Conservation (phyloP, 2,888 invertebrate species). For the Resseliella maxima region DNA sequence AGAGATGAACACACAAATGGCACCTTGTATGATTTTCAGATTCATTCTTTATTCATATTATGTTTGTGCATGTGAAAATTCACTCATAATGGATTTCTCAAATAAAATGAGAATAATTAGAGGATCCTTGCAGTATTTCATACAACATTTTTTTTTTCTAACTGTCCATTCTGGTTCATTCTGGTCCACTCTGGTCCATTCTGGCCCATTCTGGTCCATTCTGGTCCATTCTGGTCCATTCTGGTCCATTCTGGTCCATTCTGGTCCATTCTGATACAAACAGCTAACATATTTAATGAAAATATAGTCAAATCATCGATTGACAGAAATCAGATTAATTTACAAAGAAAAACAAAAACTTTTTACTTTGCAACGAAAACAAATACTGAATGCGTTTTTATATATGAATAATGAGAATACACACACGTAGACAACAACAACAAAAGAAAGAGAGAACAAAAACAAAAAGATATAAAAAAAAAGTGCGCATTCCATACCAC, state of each 20-base stretch:
- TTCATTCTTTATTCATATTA: too few relatives aligned
- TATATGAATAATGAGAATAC: background rate
- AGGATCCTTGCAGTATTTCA: background rate
- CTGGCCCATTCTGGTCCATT: too few relatives aligned
- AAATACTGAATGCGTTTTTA: background rate
- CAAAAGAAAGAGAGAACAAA: background rate
- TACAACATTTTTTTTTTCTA: background rate
- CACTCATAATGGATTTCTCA: background rate
- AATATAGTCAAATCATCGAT: background rate
- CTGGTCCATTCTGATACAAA: background rate
- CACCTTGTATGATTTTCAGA: too few relatives aligned
- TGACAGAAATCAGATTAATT: too few relatives aligned
- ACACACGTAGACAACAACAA: too few relatives aligned
- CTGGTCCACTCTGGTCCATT: too few relatives aligned
- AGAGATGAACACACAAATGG: background rate
- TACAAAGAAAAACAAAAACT: background rate
- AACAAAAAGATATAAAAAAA: too few relatives aligned
- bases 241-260: too few relatives aligned
- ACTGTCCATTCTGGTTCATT: too few relatives aligned
- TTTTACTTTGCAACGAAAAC: constrained; percentile 27
- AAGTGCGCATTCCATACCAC: background rate
- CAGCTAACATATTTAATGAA: background rate
- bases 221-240: too few relatives aligned
- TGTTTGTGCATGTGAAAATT: too few relatives aligned
- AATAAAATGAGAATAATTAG: background rate